These are phyloP conservation scores for Mechanitis mazaeus DNA, from an alignment of 2,888 invertebrate species.

Conservation along the genomic window DNA sequence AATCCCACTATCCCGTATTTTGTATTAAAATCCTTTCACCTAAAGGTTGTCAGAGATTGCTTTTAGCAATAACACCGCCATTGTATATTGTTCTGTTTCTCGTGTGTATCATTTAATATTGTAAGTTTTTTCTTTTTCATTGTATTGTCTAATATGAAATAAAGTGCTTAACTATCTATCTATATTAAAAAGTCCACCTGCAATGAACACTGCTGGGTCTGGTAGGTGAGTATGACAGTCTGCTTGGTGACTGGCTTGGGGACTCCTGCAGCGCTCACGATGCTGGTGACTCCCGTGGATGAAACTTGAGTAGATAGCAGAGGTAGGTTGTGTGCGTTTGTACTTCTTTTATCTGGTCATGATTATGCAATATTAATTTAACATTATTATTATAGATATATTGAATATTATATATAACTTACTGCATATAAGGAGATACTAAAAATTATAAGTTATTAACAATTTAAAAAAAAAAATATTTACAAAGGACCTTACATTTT, in stretches of 20 bases:
- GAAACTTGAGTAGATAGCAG: constrained; percentile 55
- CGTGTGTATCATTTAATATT: no score
- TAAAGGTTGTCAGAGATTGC: no score
- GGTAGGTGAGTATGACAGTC: constrained; percentile 70
- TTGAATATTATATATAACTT: not conserved
- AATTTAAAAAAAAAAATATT: not conserved
- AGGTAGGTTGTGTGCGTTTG: constrained; percentile 52
- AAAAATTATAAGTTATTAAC: no score
- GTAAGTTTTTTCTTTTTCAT: no score
- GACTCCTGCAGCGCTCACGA: constrained; percentile 53
- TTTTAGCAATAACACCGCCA: no score
- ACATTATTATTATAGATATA: no score
- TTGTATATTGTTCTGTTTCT: no score
- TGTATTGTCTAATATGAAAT: no score
- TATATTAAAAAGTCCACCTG: constrained; percentile 43
- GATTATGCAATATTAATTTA: not conserved
- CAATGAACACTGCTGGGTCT: constrained; percentile 56
- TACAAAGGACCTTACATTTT: not conserved
- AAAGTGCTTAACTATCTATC: not conserved
- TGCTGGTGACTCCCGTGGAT: constrained; percentile 52
- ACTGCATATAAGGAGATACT: no score
- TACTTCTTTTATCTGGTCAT: constrained; percentile 62
- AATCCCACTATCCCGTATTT: no score
- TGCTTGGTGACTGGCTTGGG: constrained; percentile 69
- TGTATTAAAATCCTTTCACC: no score